Percentiles rank a stretch among this genome's conserved stretches.
Evolutionary conservation across 2,888 invertebrate genomes (phyloP).

Genomic region (Apomyelois bistriatella): DNA sequence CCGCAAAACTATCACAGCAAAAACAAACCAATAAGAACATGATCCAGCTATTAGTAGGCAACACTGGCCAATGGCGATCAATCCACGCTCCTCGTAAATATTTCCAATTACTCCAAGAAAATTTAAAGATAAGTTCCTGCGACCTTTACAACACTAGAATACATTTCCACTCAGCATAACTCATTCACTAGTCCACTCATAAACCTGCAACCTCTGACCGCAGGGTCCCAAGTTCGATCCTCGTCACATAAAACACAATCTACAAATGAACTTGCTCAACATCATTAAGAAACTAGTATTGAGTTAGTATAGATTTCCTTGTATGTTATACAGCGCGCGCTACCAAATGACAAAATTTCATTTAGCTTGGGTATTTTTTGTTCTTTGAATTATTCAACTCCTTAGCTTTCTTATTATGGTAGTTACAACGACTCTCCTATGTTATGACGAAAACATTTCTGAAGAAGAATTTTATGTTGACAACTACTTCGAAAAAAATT

Average conservation of each 20-base stretch:
- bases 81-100: not conserved
- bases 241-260: conserved; percentile 32
- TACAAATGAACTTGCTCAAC: conserved; percentile 28
- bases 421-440: too few species aligned
- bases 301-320: not conserved
- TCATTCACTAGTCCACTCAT: conserved; percentile 35
- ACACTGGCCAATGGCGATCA: too few species aligned
- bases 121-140: not conserved
- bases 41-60: too few species aligned
- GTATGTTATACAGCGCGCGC: not conserved
- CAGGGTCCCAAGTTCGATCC: conserved; percentile 30
- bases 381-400: too few species aligned
- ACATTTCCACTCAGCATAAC: conserved; percentile 20
- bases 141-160: not conserved
- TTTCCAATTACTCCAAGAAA: not conserved
- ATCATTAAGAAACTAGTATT: conserved; percentile 14
- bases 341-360: not conserved
- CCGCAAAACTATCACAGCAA: too few species aligned
- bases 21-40: too few species aligned
- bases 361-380: too few species aligned
- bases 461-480: too few species aligned
- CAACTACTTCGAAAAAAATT: too few species aligned
- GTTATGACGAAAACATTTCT: too few species aligned
- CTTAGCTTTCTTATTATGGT: too few species aligned
- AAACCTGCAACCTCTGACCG: conserved; percentile 43